Evolutionary conservation across 2,113 vertebrate species (phyloP).

Genomic region (Gorsachius goisagi): DNA sequence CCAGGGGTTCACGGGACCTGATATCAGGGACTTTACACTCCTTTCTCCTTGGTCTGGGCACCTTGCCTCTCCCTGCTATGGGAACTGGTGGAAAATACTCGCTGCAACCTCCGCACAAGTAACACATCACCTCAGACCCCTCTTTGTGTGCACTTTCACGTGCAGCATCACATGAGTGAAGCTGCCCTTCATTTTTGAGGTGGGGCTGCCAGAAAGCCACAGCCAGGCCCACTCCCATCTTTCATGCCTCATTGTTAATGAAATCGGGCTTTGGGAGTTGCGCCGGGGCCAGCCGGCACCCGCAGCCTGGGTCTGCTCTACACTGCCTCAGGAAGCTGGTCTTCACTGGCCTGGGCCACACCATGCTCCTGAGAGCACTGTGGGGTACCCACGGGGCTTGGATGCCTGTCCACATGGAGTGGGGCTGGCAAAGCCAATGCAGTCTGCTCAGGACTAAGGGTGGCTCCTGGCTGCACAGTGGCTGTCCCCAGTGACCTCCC

Average conservation of each 20-base stretch:
- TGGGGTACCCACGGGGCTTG: rapidly evolving
- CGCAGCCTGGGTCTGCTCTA: background rate
- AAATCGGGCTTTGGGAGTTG: background rate
- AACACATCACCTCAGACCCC: background rate
- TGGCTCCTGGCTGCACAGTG: background rate
- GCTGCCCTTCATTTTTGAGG: background rate
- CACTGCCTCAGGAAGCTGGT: background rate
- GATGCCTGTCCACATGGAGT: rapidly evolving
- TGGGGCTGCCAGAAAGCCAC: background rate
- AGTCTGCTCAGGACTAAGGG: background rate
- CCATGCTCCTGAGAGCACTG: rapidly evolving
- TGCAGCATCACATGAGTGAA: background rate
- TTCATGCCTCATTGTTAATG: rapidly evolving
- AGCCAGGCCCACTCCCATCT: background rate
- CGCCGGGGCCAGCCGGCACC: rapidly evolving
- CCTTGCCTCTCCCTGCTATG: background rate
- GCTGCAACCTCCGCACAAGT: background rate
- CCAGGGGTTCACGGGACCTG: background rate
- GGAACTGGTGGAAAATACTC: background rate
- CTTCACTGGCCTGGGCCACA: background rate
- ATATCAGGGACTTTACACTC: background rate
- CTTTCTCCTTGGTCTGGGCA: background rate
- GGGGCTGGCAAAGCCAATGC: background rate
- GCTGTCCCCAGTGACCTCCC: background rate
- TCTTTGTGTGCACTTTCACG: rapidly evolving